A percentile compares a stretch with the other conserved stretches of the same genome.
phyloP scores from a whole-genome alignment of 2,888 invertebrate genomes.

The Agriopis aurantiaria region DNA sequence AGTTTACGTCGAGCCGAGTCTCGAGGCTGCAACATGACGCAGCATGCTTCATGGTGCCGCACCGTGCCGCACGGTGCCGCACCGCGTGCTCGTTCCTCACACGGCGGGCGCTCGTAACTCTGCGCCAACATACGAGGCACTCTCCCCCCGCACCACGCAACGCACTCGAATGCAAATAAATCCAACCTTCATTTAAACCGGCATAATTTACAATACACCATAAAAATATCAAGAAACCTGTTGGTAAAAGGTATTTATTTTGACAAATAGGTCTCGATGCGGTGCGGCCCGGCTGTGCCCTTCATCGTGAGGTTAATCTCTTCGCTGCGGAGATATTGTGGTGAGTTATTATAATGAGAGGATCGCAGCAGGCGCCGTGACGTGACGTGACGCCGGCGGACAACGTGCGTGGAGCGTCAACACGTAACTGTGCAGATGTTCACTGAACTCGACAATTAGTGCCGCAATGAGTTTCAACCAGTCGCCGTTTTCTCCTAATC shows the following conservation, averaged over 20 bases:
- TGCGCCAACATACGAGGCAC: neutral
- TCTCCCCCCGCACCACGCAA: neutral
- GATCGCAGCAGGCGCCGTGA: no score
- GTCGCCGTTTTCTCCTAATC: no score
- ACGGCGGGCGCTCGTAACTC: neutral
- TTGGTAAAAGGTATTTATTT: slow-evolving; percentile 33
- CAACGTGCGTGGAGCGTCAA: no score
- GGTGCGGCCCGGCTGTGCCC: neutral
- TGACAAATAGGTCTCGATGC: slow-evolving; percentile 37
- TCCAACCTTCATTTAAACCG: neutral
- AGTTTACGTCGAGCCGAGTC: neutral
- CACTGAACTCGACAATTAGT: no score
- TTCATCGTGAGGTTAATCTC: neutral
- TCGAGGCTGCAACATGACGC: slow-evolving; percentile 1
- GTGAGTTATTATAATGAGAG: no score
- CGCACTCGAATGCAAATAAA: slow-evolving; percentile 6
- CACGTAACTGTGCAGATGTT: no score
- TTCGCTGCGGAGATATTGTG: no score
- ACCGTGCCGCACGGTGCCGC: neutral
- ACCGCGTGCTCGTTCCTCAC: neutral
- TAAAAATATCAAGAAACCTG: slow-evolving; percentile 12
- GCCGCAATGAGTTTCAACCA: no score
- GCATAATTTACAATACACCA: slow-evolving; percentile 16
- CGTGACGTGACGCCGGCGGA: no score
- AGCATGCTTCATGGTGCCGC: neutral